Conservation (phyloP, 2,888 invertebrate species). For the Idaea dimidiata region DNA sequence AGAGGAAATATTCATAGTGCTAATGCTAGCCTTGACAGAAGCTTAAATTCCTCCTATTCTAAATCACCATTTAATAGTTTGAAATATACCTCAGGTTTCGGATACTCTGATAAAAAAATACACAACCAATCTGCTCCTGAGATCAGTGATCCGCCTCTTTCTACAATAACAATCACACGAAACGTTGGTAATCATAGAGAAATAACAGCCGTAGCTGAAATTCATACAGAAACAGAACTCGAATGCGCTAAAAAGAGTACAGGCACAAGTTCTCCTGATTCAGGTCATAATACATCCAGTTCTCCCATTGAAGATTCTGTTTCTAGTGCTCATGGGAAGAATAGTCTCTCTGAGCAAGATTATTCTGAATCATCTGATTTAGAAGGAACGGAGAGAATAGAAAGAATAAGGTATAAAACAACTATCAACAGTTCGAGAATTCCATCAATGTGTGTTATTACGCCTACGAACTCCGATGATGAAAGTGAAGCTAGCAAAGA, state of each 20-base stretch:
- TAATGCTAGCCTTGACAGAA: conserved; percentile 80
- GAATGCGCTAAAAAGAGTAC: conserved; percentile 78
- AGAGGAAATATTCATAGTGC: conserved; percentile 75
- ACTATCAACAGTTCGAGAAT: conserved; percentile 93
- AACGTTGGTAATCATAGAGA: conserved; percentile 72
- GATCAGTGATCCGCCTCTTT: conserved; percentile 52
- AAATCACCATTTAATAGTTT: conserved; percentile 68
- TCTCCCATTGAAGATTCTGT: conserved; percentile 88
- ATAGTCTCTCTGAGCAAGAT: conserved; percentile 89
- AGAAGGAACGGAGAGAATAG: conserved; percentile 93
- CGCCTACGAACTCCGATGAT: conserved; percentile 93
- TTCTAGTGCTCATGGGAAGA: conserved; percentile 85
- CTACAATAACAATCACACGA: conserved; percentile 66
- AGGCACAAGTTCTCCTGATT: conserved; percentile 89
- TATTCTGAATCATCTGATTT: conserved; percentile 93
- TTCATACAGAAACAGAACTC: conserved; percentile 73
- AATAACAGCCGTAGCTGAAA: conserved; percentile 81
- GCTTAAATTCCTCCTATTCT: conserved; percentile 62
- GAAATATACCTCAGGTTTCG: conserved; percentile 58
- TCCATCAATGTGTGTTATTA: conserved; percentile 95
- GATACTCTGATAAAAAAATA: conserved; percentile 57
- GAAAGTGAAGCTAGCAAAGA: conserved; percentile 82
- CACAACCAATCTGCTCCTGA: conserved; percentile 65
- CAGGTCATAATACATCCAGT: conserved; percentile 90
- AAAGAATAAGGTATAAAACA: conserved; percentile 92